A percentile compares a stretch with the other conserved stretches of the same genome.
Conservation (phyloP, 37 sponge, comb jelly and placozoan species). For the Crambe crambe region DNA sequence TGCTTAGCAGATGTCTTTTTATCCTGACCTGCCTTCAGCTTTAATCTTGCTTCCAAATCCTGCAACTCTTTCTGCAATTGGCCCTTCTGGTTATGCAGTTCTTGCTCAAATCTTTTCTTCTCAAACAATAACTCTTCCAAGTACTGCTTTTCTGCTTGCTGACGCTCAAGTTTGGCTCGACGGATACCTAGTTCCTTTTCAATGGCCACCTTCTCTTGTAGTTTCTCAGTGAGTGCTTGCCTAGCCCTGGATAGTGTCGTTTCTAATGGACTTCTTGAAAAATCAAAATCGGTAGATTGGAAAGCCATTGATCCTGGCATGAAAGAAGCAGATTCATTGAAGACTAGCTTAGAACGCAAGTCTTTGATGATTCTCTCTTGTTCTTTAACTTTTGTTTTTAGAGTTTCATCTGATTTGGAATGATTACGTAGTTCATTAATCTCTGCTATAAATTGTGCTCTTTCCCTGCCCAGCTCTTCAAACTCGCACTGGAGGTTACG, state of each 20-base stretch:
- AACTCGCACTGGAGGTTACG: slow-evolving; percentile 8
- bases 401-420: not conserved
- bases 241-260: slow-evolving; percentile 39
- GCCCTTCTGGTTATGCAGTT: slow-evolving; percentile 62
- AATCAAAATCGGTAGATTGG: no score
- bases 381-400: slow-evolving; percentile 25
- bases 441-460: not conserved
- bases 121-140: slow-evolving; percentile 72
- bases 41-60: slow-evolving; percentile 48
- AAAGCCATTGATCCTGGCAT: not conserved
- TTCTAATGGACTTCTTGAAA: slow-evolving; percentile 38
- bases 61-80: slow-evolving; percentile 43
- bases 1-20: not conserved
- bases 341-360: not conserved
- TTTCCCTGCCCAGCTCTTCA: not conserved
- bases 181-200: slow-evolving; percentile 61
- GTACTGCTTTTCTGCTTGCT: slow-evolving; percentile 52
- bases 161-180: slow-evolving; percentile 54
- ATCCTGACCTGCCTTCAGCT: slow-evolving; percentile 10
- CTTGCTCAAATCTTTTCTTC: slow-evolving; percentile 72
- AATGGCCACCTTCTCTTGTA: slow-evolving; percentile 46
- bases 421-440: slow-evolving; percentile 3
- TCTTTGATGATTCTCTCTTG: slow-evolving; percentile 21
- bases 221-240: slow-evolving; percentile 47
- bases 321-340: slow-evolving; percentile 5